Evolutionary conservation across 2,797 vertebrate genomes (phyloP), one percentile per base, ranked within the genome.

Genomic region (Chelon auratus): DNA sequence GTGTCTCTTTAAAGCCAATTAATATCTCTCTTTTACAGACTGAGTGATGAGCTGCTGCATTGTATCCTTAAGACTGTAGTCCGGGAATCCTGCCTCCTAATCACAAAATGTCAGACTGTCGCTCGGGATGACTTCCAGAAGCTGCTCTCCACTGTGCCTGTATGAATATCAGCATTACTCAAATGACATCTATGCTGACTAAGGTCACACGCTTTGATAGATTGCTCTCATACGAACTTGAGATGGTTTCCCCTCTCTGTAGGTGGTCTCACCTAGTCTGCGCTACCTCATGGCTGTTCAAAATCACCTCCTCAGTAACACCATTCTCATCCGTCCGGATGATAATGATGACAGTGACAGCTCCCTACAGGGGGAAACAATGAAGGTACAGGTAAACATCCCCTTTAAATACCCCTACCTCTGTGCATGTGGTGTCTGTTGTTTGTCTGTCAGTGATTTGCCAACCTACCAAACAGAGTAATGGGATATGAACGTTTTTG

Each of bases 351-450:
- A 99, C 95, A 99, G 98, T 94, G 98, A 99, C 95, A 97, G 89
- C 96, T 99, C 98, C 96, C 95, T 99, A 90, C 98, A 99, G 93
- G 98, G 97, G 96, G 98, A 99, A 95, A 99, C 98, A 97, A 97
- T 99, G 95, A 99, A 99, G 98, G 98, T 99, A 99, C 98, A 99
- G 97, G 97, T 99, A 99, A 99, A 97, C 96, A 97, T 94, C 96
- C 93, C 96, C 93, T 96, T 97, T 97, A 96, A 92, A 91, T 96
- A 94, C 91, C 95, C 95, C 94, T 93, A 87, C 87, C 89, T 87
- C 58, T 82, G 39, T 87, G 73, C 68, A 59, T 1, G 26, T 81
- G 65, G 64, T 68, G 56, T 75, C 20, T 78, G 55, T 70, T 62
- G 42, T 72, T 67, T 77, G 18, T 64, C 4, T 73, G 26, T 63